Conservation (phyloP, 2,113 vertebrate species). For the Mugil cephalus region DNA sequence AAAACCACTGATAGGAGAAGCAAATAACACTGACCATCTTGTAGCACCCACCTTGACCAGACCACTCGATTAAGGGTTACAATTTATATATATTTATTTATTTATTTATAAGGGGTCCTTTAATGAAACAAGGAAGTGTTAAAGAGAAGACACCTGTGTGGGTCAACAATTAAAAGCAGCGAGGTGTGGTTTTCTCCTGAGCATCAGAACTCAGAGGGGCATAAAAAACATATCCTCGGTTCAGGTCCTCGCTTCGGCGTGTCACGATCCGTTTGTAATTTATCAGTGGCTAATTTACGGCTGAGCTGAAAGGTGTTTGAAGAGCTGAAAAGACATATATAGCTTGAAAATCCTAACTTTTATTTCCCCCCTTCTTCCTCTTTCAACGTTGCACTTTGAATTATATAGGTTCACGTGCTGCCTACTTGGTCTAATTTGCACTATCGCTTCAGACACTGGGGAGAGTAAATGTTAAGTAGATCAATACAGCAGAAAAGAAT, state of each 20-base stretch:
- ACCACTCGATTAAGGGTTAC: too few species aligned
- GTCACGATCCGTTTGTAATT: background rate
- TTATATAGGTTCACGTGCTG: constrained; percentile 21
- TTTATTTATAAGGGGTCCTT: background rate
- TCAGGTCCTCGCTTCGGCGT: background rate
- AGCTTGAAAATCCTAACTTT: background rate
- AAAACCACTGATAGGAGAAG: too few species aligned
- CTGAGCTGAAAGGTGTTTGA: background rate
- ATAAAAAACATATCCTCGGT: background rate
- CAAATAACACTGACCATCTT: too few species aligned
- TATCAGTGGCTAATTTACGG: constrained; percentile 17
- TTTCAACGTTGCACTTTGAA: constrained; percentile 34
- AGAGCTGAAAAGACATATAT: constrained; percentile 10
- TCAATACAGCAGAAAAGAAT: constrained; percentile 65
- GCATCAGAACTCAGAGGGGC: background rate
- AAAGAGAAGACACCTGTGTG: background rate
- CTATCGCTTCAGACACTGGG: constrained; percentile 52
- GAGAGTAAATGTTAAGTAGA: constrained; percentile 69
- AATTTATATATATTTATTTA: too few species aligned
- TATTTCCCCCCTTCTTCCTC: background rate
- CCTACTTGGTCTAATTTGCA: constrained; percentile 61
- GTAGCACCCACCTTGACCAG: too few species aligned
- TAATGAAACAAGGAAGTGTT: background rate
- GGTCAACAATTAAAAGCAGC: constrained; percentile 3
- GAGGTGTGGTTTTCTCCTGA: background rate